Evolutionary conservation across 2,888 invertebrate genomes (phyloP), one percentile per base, ranked within the genome.

Genomic region (Cosmorhoe ocellata): DNA sequence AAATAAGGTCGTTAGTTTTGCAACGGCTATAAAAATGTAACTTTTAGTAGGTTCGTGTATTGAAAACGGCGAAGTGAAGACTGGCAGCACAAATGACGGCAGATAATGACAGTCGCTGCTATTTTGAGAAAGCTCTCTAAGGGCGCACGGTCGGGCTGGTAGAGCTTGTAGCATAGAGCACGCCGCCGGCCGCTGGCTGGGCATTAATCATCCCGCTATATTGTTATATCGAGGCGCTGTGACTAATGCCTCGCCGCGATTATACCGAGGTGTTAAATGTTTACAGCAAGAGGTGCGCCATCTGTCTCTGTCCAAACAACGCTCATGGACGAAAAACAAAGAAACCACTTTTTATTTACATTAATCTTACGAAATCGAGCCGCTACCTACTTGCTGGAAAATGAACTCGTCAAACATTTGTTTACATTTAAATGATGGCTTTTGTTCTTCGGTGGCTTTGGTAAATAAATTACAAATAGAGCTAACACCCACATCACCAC

Each of bases 231-330:
- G 53, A 39, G 42, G 41, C 45, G 54, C 54, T 56, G 59, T 67
- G 66, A 67, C 55, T 68, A 66, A 69, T 64, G 70, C 60, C 58
- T 50, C 59, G 61, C 58, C 43, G 52, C 56, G 58, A 53, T 51
- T 52, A 56, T 51, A 50, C 57, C 59, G 69, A 82, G 79, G 81
- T 83, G 82, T 82, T 76, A 82, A 80, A 81, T 79, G 79, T 79
- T 81, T 76, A 81, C 78, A 77, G 72, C 67, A 65, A 69, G 67
- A 74, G 70, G 69, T 67, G 67, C 59, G 69, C 73, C 73, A 81
- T 81, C 74, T 71, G 75, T 81, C 76, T 69, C 62, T 77, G 80
- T 81, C 81, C 71, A 73, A 75, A 75, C 74, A 75, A 43, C 66
- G 66, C 63, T 63, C 59, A 47, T 59, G 43, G 53, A 60, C 59